Evolutionary conservation across 1,140 invertebrate genomes (phyloP), one percentile per base, ranked within the genome.

Genomic region (Bombus pascuorum): DNA sequence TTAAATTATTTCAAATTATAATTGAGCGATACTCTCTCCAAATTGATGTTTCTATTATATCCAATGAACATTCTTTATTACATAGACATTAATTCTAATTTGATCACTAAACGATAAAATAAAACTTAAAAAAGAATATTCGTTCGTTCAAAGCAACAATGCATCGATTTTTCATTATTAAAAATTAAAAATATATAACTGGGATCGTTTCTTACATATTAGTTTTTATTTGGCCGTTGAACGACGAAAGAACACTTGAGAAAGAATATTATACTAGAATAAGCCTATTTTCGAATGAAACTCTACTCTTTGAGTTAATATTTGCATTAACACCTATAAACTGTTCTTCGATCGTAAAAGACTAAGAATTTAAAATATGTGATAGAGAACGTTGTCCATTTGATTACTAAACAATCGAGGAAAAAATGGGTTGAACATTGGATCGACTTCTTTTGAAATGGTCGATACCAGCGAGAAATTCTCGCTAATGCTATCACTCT

Each of bases 401-500:
- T 25, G 28, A 47, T 34, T 75, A 53, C 10, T 25, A 53, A 75
- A 47, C 18, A 44, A 34, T 13, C 32, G 18, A n/a, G 44, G n/a
- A 15, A 74, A 22, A 73, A 53, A 42, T 25, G n/a, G 57, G 12
- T 59, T 13, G 28, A 3, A 39, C 34, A 3, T 39, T 13, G 15
- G 57, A 57, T 57, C 8, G n/a, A 4, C 28, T 65, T 44, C 72
- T 37, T n/a, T 73, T 44, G 71, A 73, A 73, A 34, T 25, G 9
- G 2, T 34, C 32, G 73, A 34, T 13, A 66, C 34, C 71, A 9
- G 28, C 22, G 39, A 34, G 22, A 10, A n/a, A 8, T 75, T 83
- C 74, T 28, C 22, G 68, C 9, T 34, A 85, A 18, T 34, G 53
- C 10, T 85, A 79, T 85, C 83, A 72, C 37, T 44, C 68, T 72